Conservation (phyloP, 2,888 invertebrate species). For the Deladenus siricidicola region DNA sequence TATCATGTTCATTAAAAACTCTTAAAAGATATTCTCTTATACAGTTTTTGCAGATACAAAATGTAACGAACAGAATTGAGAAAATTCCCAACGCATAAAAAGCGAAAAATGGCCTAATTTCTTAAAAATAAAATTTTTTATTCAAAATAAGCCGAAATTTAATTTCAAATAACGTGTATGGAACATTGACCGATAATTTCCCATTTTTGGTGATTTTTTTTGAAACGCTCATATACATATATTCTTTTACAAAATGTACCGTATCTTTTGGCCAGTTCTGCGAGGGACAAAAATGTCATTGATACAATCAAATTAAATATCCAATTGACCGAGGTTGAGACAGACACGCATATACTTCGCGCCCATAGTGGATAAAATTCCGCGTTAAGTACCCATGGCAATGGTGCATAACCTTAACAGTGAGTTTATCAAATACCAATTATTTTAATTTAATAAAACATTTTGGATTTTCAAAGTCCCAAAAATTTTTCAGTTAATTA, state of each 20-base stretch:
- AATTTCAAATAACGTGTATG: no score
- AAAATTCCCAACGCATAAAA: no score
- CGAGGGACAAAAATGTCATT: conserved; percentile 57
- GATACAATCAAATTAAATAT: conserved; percentile 59
- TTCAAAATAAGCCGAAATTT: not conserved
- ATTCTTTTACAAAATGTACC: conserved; percentile 18
- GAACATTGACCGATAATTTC: no score
- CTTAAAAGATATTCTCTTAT: not conserved
- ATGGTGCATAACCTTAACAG: conserved; percentile 59
- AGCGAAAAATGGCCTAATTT: no score
- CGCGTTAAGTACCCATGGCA: conserved; percentile 60
- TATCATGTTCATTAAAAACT: no score
- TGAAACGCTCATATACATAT: not conserved
- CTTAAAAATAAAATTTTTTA: not conserved
- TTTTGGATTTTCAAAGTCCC: not conserved
- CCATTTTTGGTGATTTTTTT: not conserved
- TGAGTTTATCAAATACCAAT: not conserved
- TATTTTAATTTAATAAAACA: not conserved
- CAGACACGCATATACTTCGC: conserved; percentile 56
- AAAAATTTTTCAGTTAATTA: no score
- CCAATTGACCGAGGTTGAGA: conserved; percentile 57
- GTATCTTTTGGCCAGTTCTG: conserved; percentile 42
- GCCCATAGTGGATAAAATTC: conserved; percentile 60
- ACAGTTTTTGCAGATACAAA: no score
- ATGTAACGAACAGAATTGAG: no score